phyloP scores from a whole-genome alignment of 2,113 vertebrate species.

The Odocoileus virginianus region DNA sequence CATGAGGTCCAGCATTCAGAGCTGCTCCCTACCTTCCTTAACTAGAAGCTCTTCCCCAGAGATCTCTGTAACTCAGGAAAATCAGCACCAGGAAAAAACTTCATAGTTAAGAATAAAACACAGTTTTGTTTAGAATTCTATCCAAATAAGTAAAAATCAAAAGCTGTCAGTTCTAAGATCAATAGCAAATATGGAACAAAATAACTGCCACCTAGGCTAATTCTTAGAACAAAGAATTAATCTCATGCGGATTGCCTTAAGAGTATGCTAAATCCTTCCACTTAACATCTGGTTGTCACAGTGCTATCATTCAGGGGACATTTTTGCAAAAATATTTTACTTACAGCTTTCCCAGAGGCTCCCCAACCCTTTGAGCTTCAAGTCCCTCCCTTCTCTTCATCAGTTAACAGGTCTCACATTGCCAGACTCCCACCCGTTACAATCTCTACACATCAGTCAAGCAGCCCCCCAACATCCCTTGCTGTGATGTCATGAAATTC shows the following conservation, averaged over 20 bases:
- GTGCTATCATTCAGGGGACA: background rate
- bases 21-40: background rate
- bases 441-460: background rate
- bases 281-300: background rate
- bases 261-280: background rate
- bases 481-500: background rate
- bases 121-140: background rate
- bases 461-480: background rate
- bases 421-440: background rate
- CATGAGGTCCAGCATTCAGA: background rate
- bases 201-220: background rate
- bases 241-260: background rate
- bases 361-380: background rate
- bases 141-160: slow-evolving; percentile 1
- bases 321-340: background rate
- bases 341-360: background rate
- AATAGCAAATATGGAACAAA: background rate
- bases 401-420: background rate
- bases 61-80: background rate
- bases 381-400: background rate
- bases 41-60: background rate
- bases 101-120: background rate
- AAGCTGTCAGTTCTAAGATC: background rate
- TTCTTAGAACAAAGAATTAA: background rate
- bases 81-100: background rate